These are phyloP conservation scores for Phyllostomus discolor DNA, from an alignment of 2,113 vertebrate species.

Conservation along the genomic window DNA sequence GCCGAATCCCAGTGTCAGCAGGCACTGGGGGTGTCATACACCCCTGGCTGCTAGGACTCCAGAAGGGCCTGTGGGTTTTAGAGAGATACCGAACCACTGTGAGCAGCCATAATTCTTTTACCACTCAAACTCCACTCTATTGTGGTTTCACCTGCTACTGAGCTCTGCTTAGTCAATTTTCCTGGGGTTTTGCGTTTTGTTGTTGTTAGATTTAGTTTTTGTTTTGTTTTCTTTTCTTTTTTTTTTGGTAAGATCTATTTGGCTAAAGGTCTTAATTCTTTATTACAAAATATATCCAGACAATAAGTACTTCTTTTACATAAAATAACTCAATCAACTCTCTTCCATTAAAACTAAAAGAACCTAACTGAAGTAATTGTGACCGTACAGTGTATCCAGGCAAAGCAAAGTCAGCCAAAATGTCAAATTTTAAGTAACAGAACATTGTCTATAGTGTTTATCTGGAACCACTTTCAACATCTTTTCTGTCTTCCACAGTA, in stretches of 20 bases:
- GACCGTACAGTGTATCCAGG: not conserved
- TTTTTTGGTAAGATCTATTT: not conserved
- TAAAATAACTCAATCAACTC: not conserved
- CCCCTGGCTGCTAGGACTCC: not conserved
- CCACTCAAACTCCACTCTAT: not conserved
- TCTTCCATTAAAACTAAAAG: not conserved
- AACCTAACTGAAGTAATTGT: not conserved
- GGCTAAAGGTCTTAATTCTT: not conserved
- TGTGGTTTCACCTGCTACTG: not conserved
- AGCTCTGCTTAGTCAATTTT: not conserved
- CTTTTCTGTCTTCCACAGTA: not conserved
- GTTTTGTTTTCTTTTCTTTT: not conserved
- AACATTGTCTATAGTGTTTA: not conserved
- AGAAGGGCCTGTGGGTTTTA: not conserved
- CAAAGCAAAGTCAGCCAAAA: not conserved
- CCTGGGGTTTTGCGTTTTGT: not conserved
- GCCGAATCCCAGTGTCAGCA: not conserved
- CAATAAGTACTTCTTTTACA: not conserved
- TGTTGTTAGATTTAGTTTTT: not conserved
- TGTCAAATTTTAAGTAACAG: not conserved
- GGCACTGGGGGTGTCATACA: not conserved
- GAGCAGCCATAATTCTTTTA: not conserved
- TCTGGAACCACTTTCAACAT: not conserved
- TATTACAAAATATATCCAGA: not conserved
- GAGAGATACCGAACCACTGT: not conserved